phyloP scores from a whole-genome alignment of 2,888 invertebrate species.

The Agrenia bidenticulata region DNA sequence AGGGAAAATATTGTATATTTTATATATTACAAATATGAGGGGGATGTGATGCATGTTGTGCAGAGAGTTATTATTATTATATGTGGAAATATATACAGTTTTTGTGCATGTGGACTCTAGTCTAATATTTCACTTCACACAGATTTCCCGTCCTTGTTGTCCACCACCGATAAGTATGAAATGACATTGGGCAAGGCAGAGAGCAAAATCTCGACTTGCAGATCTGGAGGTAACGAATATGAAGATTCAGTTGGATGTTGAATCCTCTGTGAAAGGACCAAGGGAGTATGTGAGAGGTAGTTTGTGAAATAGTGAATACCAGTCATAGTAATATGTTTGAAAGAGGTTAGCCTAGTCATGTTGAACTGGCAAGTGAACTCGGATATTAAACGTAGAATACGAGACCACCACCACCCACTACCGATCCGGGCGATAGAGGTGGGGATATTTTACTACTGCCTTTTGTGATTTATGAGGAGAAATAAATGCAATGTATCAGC shows the following conservation, averaged over 20 bases:
- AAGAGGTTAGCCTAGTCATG: slow-evolving; percentile 4
- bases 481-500: slow-evolving; percentile 51
- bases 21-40: too few species aligned
- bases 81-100: too few species aligned
- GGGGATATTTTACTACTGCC: slow-evolving; percentile 29
- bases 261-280: too few species aligned
- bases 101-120: neutral
- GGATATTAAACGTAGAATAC: neutral
- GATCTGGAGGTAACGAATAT: too few species aligned
- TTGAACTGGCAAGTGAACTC: slow-evolving; percentile 7
- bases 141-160: slow-evolving; percentile 8
- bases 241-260: too few species aligned
- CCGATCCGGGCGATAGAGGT: neutral
- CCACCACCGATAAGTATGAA: slow-evolving; percentile 13
- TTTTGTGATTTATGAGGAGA: slow-evolving; percentile 53
- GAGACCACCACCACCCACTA: too few species aligned
- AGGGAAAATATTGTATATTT: too few species aligned
- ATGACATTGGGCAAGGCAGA: neutral
- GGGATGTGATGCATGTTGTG: too few species aligned
- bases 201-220: slow-evolving; percentile 8
- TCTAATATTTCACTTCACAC: neutral
- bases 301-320: too few species aligned
- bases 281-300: too few species aligned
- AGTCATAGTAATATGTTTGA: too few species aligned
- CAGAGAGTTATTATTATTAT: too few species aligned